These are phyloP conservation scores for Apomyelois bistriatella DNA, from an alignment of 2,888 invertebrate genomes.

Conservation along the genomic window DNA sequence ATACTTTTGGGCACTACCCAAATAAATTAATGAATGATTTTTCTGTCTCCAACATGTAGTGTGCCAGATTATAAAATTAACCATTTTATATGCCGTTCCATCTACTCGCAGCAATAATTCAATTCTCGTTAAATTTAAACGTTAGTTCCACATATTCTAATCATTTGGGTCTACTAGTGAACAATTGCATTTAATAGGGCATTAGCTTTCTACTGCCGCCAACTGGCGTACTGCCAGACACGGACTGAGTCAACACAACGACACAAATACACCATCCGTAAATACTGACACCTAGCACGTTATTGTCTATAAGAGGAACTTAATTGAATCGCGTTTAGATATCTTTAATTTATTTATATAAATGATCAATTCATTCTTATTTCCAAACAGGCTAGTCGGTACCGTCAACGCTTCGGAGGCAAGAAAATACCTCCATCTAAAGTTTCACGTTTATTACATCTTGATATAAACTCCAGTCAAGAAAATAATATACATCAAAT, in stretches of 20 bases:
- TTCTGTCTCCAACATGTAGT: neutral
- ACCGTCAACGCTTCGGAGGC: slow-evolving; percentile 65
- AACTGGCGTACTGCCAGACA: slow-evolving; percentile 54
- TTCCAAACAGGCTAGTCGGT: slow-evolving; percentile 73
- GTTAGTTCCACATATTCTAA: slow-evolving; percentile 36
- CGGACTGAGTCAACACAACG: slow-evolving; percentile 48
- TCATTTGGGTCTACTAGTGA: slow-evolving; percentile 44
- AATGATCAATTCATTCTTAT: slow-evolving; percentile 43
- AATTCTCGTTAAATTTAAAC: slow-evolving; percentile 31
- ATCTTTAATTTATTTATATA: slow-evolving; percentile 16
- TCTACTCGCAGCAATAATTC: slow-evolving; percentile 25
- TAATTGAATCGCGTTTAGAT: slow-evolving; percentile 8
- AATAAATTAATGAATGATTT: no score
- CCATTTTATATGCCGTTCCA: neutral
- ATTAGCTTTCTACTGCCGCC: slow-evolving; percentile 46
- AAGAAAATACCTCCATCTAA: slow-evolving; percentile 57
- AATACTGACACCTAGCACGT: slow-evolving; percentile 28
- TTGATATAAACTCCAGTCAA: slow-evolving; percentile 48
- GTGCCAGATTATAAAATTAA: neutral
- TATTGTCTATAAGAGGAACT: slow-evolving; percentile 19
- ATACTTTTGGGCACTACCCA: no score
- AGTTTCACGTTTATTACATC: slow-evolving; percentile 45
- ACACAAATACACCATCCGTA: slow-evolving; percentile 42
- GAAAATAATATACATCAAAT: slow-evolving; percentile 18
- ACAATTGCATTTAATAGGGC: slow-evolving; percentile 58